phyloP scores from a whole-genome alignment of 2,797 vertebrate species.

The Coregonus suidteri region DNA sequence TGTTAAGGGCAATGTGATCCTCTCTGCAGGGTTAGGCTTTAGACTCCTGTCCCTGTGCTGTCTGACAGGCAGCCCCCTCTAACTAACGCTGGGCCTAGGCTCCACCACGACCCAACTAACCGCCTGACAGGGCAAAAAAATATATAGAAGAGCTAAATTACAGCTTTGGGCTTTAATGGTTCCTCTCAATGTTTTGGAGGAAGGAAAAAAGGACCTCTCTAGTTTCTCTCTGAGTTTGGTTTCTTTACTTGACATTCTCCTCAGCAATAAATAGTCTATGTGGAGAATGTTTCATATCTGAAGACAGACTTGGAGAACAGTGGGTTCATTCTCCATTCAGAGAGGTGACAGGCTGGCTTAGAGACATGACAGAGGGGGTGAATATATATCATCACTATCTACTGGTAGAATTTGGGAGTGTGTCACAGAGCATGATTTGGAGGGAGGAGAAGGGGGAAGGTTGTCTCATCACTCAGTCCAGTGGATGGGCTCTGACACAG shows the following conservation, averaged over 20 bases:
- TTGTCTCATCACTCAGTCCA: not conserved
- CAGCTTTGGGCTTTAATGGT: slow-evolving; percentile 46
- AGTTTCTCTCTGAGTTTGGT: slow-evolving; percentile 12
- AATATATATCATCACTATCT: slow-evolving; percentile 48
- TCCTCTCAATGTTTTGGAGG: slow-evolving; percentile 25
- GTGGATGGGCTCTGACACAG: slow-evolving; percentile 1
- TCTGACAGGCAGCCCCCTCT: slow-evolving; percentile 1
- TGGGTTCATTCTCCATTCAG: slow-evolving; percentile 30
- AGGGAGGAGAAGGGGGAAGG: not conserved
- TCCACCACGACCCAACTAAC: slow-evolving; percentile 33
- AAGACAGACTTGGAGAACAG: slow-evolving; percentile 35
- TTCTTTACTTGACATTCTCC: slow-evolving; percentile 33
- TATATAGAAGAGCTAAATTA: slow-evolving; percentile 36
- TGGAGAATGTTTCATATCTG: slow-evolving; percentile 50
- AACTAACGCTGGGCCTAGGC: not conserved
- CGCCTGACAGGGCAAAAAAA: slow-evolving; percentile 50
- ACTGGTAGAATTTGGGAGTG: slow-evolving; percentile 38
- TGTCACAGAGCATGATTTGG: slow-evolving; percentile 15
- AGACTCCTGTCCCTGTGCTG: slow-evolving; percentile 32
- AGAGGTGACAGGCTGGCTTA: slow-evolving; percentile 50
- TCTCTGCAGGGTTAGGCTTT: slow-evolving; percentile 55
- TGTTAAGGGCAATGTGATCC: slow-evolving; percentile 76
- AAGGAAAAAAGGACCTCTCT: slow-evolving; percentile 35
- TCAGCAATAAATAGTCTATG: slow-evolving; percentile 34
- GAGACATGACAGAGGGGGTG: slow-evolving; percentile 31